Evolutionary conservation across 2,888 invertebrate species (phyloP), one percentile per base, ranked within the genome.

Genomic region (Melanchra persicariae): DNA sequence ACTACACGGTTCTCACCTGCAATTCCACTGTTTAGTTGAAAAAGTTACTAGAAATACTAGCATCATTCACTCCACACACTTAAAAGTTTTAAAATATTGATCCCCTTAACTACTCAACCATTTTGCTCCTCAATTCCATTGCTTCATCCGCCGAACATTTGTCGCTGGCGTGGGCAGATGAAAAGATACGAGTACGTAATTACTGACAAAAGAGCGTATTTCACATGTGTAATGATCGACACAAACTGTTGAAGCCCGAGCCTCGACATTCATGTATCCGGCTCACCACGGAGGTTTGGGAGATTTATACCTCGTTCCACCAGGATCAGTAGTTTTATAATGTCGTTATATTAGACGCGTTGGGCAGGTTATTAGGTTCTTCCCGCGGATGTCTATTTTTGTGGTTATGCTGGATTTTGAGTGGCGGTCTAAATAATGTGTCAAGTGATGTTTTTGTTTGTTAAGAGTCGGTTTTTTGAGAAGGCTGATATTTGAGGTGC

Each of bases 91-190:
- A n/a, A 22, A 40, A 22, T 4, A 47, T 37, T 15, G 22, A 17
- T 22, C 10, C 15, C 26, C 17, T 22, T 34, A 15, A 2, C 15
- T 26, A n/a, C n/a, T 6, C 22, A 26, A 40, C 17, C 12, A 30
- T 49, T 54, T 65, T 24, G 12, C 26, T 6, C 12, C 26, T 40
- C 40, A 12, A 61, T 45, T n/a, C 34, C 24, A 65, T 59, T 78
- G 69, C 81, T 60, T 72, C 80, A 71, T 57, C 55, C 37, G 68
- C 45, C 12, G 61, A 67, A 37, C 66, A 43, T 64, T 66, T 73
- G 81, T 80, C 69, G 51, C 47, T 19, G 6, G 64, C 70, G 84
- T 84, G 82, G 84, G 84, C 34, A 74, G 84, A 84, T 84, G 77
- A 84, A 83, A 81, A 77, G 81, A 78, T 65, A 34, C 40, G 40